Evolutionary conservation across 2,888 invertebrate genomes (phyloP), one percentile per base, ranked within the genome.

Genomic region (Neelides folsomi): DNA sequence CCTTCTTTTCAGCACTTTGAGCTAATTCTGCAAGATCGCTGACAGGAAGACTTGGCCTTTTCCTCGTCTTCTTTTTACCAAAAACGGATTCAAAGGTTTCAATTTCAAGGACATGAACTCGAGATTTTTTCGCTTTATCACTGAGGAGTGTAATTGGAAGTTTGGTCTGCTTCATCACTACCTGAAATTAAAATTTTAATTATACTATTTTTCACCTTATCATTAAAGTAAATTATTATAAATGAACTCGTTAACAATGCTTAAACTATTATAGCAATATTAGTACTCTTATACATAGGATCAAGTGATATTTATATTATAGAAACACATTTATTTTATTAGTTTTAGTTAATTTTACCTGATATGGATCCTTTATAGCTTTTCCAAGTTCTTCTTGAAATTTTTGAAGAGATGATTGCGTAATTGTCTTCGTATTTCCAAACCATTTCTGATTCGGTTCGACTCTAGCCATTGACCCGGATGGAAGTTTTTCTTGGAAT

Each of bases 361-460:
- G 88, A 69, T 95, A 99, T 0, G 98, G 97, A 73, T 97, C 93
- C 68, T 84, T 90, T 49, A 92, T 77, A 34, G 86, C 95, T 66
- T 87, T 86, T 15, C 92, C 93, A 69, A 99, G 80, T 72, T 95
- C 95, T 40, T 86, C 86, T 74, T 98, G 86, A 67, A 89, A 88
- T 68, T 86, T 87, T 70, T 88, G 88, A 34, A 89, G 68, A 0
- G 87, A 83, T 66, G 78, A 82, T 72, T 98, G 97, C 0, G 92
- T 86, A 62, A 98, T 90, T 0, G 98, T 94, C 58, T 94, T 78
- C 0, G 97, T 94, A 70, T 99, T 99, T 13, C 95, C 94, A 71
- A 99, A 99, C 98, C 98, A 99, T 70, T 86, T 90, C 66, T 93
- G 88, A 64, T 89, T 94, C 2, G 98, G 98, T 72, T 95, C 98